Evolutionary conservation across 2,888 invertebrate genomes (phyloP).

Genomic region (Hedya salicella): DNA sequence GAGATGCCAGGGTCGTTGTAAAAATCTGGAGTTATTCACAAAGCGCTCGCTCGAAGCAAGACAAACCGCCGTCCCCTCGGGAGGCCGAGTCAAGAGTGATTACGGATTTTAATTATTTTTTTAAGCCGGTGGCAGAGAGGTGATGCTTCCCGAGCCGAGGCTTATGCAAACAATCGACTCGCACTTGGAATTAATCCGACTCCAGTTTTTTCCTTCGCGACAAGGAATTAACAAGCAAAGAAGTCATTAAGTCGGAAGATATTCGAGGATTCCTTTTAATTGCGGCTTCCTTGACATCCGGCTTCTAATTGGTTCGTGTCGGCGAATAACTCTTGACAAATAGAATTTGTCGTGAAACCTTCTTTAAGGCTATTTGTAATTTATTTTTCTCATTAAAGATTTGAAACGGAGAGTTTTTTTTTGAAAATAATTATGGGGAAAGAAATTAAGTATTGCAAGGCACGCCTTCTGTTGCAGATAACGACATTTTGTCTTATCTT

Average conservation of each 20-base stretch:
- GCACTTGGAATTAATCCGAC: slow-evolving; percentile 85
- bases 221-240: slow-evolving; percentile 85
- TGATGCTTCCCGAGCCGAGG: slow-evolving; percentile 81
- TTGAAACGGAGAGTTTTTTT: slow-evolving; percentile 11
- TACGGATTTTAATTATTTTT: slow-evolving; percentile 86
- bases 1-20: slow-evolving; percentile 59
- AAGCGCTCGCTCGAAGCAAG: slow-evolving; percentile 62
- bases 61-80: slow-evolving; percentile 66
- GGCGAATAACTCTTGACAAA: slow-evolving; percentile 70
- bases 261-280: slow-evolving; percentile 83
- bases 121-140: slow-evolving; percentile 84
- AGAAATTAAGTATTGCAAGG: not conserved
- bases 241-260: slow-evolving; percentile 84
- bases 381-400: slow-evolving; percentile 41
- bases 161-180: slow-evolving; percentile 85
- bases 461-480: too few species aligned
- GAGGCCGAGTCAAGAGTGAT: slow-evolving; percentile 83
- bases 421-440: slow-evolving; percentile 1
- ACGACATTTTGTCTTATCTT: not conserved
- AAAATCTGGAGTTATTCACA: slow-evolving; percentile 56
- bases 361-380: slow-evolving; percentile 46
- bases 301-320: slow-evolving; percentile 81
- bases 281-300: slow-evolving; percentile 80
- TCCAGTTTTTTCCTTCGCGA: slow-evolving; percentile 80
- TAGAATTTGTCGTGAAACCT: slow-evolving; percentile 66